These are phyloP conservation scores for Carettochelys insculpta DNA, from an alignment of 2,113 vertebrate genomes.

Conservation along the genomic window DNA sequence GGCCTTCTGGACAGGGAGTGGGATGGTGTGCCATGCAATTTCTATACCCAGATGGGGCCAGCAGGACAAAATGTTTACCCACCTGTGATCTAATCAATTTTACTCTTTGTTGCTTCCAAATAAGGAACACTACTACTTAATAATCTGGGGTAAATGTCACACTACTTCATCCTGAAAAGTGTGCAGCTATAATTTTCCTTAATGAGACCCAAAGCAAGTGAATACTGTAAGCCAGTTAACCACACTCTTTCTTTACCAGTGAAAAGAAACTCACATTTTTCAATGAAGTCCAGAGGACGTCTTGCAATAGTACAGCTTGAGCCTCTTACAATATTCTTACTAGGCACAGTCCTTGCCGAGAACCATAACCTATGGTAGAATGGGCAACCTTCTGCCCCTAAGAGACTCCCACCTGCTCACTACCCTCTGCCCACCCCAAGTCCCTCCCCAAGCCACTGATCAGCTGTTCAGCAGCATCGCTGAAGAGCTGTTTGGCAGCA, in stretches of 20 bases:
- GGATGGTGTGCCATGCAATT: too few species aligned
- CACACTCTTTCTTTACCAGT: neutral
- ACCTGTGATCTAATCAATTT: neutral
- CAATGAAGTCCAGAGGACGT: neutral
- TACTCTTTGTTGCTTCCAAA: fast-evolving
- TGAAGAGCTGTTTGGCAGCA: too few species aligned
- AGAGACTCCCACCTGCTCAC: too few species aligned
- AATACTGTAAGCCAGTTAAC: neutral
- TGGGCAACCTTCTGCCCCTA: too few species aligned
- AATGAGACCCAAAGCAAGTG: neutral
- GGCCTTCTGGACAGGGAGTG: too few species aligned
- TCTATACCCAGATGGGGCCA: too few species aligned
- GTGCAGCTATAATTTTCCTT: neutral
- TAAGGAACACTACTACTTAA: neutral
- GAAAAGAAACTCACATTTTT: neutral
- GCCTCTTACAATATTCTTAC: neutral
- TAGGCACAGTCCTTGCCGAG: neutral
- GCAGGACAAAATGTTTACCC: too few species aligned
- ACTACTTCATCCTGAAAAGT: neutral
- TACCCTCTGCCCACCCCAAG: too few species aligned
- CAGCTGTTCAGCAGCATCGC: too few species aligned
- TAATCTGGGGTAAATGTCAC: neutral
- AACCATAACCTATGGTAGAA: neutral
- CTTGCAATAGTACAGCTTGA: neutral
- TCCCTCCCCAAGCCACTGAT: too few species aligned